phyloP scores from a whole-genome alignment of 2,797 vertebrate genomes.

The Pelobates cultripes region DNA sequence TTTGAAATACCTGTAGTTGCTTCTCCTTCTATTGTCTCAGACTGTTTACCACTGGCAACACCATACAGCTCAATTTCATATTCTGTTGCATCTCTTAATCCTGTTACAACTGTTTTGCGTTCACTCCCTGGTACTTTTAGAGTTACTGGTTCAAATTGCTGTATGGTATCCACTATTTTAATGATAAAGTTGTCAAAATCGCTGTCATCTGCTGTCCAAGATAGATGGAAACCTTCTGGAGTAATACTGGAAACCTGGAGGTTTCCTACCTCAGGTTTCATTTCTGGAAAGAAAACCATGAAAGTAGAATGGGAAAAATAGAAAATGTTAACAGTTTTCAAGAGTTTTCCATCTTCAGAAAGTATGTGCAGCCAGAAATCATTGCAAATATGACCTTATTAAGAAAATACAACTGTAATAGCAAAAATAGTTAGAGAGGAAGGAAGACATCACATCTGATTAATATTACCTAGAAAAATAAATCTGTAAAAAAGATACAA shows the following conservation, averaged over 20 bases:
- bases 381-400: no score
- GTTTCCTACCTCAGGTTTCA: constrained; percentile 88
- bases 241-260: constrained; percentile 84
- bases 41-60: constrained; percentile 80
- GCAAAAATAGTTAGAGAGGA: background rate
- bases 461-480: constrained; percentile 52
- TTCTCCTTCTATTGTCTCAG: constrained; percentile 79
- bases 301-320: constrained; percentile 41
- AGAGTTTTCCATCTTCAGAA: no score
- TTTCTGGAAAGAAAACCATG: constrained; percentile 77
- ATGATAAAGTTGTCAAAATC: constrained; percentile 90
- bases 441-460: background rate
- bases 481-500: no score
- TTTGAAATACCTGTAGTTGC: constrained; percentile 89
- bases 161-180: constrained; percentile 81
- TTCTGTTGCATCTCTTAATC: constrained; percentile 84
- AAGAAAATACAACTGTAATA: background rate
- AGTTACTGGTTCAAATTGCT: constrained; percentile 76
- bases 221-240: constrained; percentile 83
- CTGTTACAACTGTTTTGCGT: constrained; percentile 76
- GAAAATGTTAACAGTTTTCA: constrained; percentile 32
- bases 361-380: no score
- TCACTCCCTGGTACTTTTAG: constrained; percentile 81
- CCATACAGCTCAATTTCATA: constrained; percentile 90
- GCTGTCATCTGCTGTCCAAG: constrained; percentile 89